These are phyloP conservation scores for Pantherophis alleghaniensis DNA, from an alignment of 2,797 vertebrate species.

Conservation along the genomic window DNA sequence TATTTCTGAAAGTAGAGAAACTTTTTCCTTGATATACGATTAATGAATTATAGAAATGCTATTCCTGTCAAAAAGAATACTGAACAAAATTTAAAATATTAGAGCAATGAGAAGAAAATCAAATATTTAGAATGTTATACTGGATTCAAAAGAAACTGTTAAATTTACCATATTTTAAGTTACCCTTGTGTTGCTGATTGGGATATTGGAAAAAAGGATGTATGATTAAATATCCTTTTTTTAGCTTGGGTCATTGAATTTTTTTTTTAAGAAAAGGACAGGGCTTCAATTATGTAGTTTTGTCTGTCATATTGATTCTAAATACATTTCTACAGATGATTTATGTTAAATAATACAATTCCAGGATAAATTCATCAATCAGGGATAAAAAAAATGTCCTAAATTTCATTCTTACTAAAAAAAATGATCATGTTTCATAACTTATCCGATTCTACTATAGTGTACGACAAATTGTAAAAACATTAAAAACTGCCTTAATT, in stretches of 20 bases:
- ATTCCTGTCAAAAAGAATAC: background rate
- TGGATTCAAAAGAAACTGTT: background rate
- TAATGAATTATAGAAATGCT: background rate
- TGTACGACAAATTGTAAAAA: background rate
- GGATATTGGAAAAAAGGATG: background rate
- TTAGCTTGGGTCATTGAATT: background rate
- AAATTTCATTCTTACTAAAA: background rate
- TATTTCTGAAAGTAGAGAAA: background rate
- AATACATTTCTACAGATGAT: background rate
- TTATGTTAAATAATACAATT: background rate
- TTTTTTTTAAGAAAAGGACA: background rate
- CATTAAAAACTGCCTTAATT: background rate
- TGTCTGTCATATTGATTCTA: background rate
- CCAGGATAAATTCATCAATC: background rate
- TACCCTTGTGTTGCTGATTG: background rate
- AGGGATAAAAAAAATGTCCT: background rate
- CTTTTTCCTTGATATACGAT: background rate
- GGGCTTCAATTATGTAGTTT: background rate
- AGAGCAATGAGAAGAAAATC: background rate
- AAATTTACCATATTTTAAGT: slow-evolving; percentile 4
- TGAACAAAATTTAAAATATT: slow-evolving; percentile 3
- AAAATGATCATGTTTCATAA: background rate
- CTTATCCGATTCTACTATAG: background rate
- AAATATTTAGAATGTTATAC: background rate
- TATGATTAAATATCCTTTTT: background rate